Percentiles rank a stretch among this genome's conserved stretches.
Conservation (phyloP, 2,888 invertebrate species). For the Drymonia ruficornis region DNA sequence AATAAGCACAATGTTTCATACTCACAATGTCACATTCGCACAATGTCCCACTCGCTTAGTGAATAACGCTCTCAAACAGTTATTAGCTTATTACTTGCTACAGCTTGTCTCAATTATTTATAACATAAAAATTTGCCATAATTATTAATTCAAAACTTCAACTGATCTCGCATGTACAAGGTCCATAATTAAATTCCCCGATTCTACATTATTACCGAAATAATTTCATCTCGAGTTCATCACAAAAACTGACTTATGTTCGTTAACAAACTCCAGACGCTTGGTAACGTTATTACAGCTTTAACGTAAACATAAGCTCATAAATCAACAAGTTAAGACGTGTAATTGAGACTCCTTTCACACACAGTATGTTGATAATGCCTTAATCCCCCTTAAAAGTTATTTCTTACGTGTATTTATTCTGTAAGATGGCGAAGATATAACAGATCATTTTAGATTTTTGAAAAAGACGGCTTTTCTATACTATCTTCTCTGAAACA, state of each 20-base stretch:
- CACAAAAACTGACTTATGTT: conserved; percentile 3
- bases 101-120: too few relatives aligned
- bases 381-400: background rate
- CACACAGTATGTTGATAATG: background rate
- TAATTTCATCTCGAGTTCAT: background rate
- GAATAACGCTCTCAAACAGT: too few relatives aligned
- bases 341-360: background rate
- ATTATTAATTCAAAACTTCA: too few relatives aligned
- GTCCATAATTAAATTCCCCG: background rate
- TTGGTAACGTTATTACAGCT: conserved; percentile 8
- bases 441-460: too few relatives aligned
- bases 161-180: background rate
- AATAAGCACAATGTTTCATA: too few relatives aligned
- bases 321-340: conserved; percentile 16
- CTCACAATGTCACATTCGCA: too few relatives aligned
- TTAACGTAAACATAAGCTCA: conserved; percentile 7
- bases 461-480: too few relatives aligned
- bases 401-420: background rate
- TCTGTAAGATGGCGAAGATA: background rate
- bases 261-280: conserved; percentile 2
- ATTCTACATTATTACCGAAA: background rate
- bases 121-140: too few relatives aligned
- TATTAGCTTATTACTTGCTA: too few relatives aligned
- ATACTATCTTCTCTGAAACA: too few relatives aligned
- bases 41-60: too few relatives aligned